Conservation (phyloP, 2,113 vertebrate species). For the Leucoraja erinaceus region DNA sequence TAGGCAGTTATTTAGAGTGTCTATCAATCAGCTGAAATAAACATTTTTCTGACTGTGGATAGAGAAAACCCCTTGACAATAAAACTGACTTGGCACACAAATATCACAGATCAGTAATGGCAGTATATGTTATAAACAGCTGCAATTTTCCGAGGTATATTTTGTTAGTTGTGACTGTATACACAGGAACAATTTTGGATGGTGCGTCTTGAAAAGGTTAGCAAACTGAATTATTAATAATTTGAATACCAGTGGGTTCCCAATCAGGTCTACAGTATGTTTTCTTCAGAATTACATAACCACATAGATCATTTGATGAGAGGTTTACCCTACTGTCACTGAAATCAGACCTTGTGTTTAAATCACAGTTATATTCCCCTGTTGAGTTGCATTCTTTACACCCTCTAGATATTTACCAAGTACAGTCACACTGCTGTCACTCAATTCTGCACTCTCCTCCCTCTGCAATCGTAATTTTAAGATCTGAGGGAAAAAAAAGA, state of each 20-base stretch:
- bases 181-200: not conserved
- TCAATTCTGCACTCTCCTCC: not conserved
- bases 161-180: not conserved
- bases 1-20: not conserved
- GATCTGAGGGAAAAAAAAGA: constrained; percentile 29
- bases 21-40: not conserved
- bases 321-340: constrained; percentile 19
- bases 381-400: constrained; percentile 29
- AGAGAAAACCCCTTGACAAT: not conserved
- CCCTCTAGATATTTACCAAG: constrained; percentile 32
- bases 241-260: not conserved
- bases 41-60: not conserved
- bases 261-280: not conserved
- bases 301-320: constrained; percentile 17
- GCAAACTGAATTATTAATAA: constrained; percentile 18
- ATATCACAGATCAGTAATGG: constrained; percentile 15
- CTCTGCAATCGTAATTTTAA: constrained; percentile 35
- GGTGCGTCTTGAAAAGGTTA: not conserved
- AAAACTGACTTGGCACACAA: constrained; percentile 21
- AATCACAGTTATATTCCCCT: constrained; percentile 29
- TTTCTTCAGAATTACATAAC: constrained; percentile 30
- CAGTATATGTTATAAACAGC: not conserved
- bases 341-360: constrained; percentile 30
- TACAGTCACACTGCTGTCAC: constrained; percentile 26
- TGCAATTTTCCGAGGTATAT: not conserved